Evolutionary conservation across 37 sponge, comb jelly and placozoan species (phyloP).

Genomic region (Oopsacas minuta): DNA sequence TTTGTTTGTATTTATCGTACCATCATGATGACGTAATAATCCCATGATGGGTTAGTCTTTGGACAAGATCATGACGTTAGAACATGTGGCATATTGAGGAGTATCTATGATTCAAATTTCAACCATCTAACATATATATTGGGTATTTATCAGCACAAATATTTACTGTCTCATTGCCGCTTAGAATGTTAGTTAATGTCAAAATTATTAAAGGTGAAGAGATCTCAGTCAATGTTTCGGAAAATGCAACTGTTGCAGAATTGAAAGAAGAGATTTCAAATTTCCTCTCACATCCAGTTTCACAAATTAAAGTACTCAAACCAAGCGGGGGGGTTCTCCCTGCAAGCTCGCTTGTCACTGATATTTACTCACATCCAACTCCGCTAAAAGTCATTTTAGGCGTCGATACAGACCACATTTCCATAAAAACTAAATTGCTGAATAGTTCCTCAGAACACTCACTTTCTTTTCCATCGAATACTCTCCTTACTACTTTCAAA

Average conservation of each 20-base stretch:
- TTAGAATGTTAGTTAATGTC: background rate
- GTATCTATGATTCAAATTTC: too few relatives aligned
- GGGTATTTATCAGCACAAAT: too few relatives aligned
- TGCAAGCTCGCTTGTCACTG: background rate
- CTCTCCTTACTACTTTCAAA: background rate
- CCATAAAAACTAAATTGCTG: background rate
- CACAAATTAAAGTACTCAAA: constrained; percentile 1
- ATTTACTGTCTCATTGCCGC: background rate
- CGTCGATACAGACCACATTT: background rate
- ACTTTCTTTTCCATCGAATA: background rate
- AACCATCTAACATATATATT: too few relatives aligned
- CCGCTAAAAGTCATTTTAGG: background rate
- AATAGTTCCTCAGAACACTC: background rate
- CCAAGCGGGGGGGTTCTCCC: background rate
- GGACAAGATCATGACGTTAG: too few relatives aligned
- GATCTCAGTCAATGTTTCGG: background rate
- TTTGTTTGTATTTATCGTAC: too few relatives aligned
- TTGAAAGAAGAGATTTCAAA: constrained; percentile 3
- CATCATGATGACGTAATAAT: too few relatives aligned
- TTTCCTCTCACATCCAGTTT: background rate
- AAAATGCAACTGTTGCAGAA: constrained; percentile 1
- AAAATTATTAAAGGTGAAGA: constrained; percentile 16
- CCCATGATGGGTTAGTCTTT: too few relatives aligned
- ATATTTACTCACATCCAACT: background rate
- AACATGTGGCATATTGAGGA: too few relatives aligned